Evolutionary conservation across 1,140 invertebrate species (phyloP).

Genomic region (fruit fly (Drosophila melanogaster)): DNA sequence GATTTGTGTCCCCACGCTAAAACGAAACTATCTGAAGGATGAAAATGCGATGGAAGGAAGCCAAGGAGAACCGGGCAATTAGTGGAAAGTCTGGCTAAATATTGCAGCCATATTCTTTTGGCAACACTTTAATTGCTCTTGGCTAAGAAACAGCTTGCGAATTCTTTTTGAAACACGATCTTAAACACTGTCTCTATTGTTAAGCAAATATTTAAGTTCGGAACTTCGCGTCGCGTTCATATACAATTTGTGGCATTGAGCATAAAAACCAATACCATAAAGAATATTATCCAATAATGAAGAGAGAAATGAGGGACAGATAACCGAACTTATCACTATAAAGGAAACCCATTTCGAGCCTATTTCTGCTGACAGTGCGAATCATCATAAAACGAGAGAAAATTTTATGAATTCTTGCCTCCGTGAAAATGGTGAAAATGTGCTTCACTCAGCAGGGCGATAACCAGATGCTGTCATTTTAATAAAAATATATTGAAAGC

Average conservation of each 20-base stretch:
- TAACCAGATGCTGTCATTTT: conserved; percentile 57
- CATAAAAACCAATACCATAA: conserved; percentile 8
- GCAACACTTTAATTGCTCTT: conserved; percentile 29
- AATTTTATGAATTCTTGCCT: conserved; percentile 39
- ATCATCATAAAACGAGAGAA: conserved; percentile 46
- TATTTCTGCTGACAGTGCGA: conserved; percentile 36
- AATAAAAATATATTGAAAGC: conserved; percentile 63
- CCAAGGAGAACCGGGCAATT: conserved; percentile 38
- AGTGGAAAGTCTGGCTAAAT: conserved; percentile 43
- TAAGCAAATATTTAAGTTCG: background rate
- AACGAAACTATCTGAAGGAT: conserved; percentile 10
- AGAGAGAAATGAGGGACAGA: background rate
- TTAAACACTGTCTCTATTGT: too few species aligned
- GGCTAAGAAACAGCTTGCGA: background rate
- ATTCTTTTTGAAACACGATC: too few species aligned
- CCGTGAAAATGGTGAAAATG: conserved; percentile 13
- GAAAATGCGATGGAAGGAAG: conserved; percentile 2
- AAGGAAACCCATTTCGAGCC: conserved; percentile 3
- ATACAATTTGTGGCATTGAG: too few species aligned
- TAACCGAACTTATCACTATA: conserved; percentile 15
- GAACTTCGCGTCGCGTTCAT: background rate
- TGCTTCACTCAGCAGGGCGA: conserved; percentile 27
- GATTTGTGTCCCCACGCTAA: conserved; percentile 37
- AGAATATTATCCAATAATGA: conserved; percentile 17
- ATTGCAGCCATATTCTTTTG: conserved; percentile 28